A percentile compares a stretch with the other conserved stretches of the same genome.
phyloP scores from a whole-genome alignment of 1,140 invertebrate genomes.

The Atta texana region DNA sequence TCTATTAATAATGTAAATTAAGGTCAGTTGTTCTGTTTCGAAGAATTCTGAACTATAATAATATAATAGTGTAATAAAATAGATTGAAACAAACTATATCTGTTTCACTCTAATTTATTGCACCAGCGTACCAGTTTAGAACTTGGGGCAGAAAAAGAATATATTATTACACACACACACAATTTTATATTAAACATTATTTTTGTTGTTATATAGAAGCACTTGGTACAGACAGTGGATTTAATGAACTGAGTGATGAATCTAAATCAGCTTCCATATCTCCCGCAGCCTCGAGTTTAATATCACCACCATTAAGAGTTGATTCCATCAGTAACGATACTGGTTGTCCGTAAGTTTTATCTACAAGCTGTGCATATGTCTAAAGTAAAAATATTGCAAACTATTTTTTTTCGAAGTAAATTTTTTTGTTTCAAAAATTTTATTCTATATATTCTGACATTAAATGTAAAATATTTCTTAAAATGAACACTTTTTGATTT shows the following conservation, averaged over 20 bases:
- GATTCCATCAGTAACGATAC: conserved; percentile 84
- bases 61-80: too few relatives aligned
- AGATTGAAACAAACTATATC: too few relatives aligned
- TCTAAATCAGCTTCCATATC: conserved; percentile 82
- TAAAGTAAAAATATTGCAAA: neutral
- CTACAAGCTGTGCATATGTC: neutral
- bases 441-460: neutral
- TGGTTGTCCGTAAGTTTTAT: conserved; percentile 81
- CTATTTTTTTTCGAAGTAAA: neutral
- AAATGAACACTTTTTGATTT: neutral
- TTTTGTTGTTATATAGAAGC: conserved; percentile 74
- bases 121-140: too few relatives aligned
- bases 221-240: conserved; percentile 82
- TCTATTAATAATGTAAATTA: too few relatives aligned
- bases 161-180: neutral
- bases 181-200: neutral
- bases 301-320: conserved; percentile 78
- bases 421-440: neutral
- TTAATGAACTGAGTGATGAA: conserved; percentile 82
- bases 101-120: too few relatives aligned
- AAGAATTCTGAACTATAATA: too few relatives aligned
- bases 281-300: conserved; percentile 78
- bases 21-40: too few relatives aligned
- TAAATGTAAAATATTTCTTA: neutral
- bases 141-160: too few relatives aligned